Evolutionary conservation across 2,113 vertebrate species (phyloP), one percentile per base, ranked within the genome.

Genomic region (Chlorocebus sabaeus): DNA sequence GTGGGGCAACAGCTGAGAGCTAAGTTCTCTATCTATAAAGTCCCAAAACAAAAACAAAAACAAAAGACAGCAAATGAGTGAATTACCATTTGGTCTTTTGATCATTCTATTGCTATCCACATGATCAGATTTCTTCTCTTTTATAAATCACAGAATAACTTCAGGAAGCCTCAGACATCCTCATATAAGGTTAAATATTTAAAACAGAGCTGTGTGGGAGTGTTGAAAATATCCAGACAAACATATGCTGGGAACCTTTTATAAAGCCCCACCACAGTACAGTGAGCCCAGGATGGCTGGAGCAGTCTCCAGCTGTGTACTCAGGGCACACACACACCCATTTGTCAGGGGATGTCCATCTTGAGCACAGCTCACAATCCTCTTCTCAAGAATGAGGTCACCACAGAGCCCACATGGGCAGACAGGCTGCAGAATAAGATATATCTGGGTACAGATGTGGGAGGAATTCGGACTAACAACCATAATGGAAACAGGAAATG

Each of bases 401-500:
- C 95, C 43, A 45, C 90, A 38, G 75, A 88, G 68, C 64, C 88
- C 95, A 97, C 55, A 90, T 94, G 95, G 68, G 80, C 84, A 96
- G 89, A 94, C 43, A 2, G 38, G 22, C 45, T 61, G 27, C 70
- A 94, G 92, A 97, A 38, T 84, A 90, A 91, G 97, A 94, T 88
- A 50, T 72, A 95, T 95, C 96, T 95, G 88, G 92, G 89, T 93
- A 14, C 95, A 97, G 70, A 96, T 96, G 90, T 96, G 87, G 89
- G 72, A 92, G 64, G 76, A 97, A 97, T 79, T 67, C 45, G 59
- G 96, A 80, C 79, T 95, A 93, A 96, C 48, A 94, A 70, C 76
- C 75, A 88, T 81, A 97, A 97, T 96, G 48, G 90, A 97, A 98
- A 97, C 88, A 97, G 96, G 96, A 98, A 96, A 97, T 96, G 93